Evolutionary conservation across 2,888 invertebrate genomes (phyloP).

Genomic region (Mythimna albipuncta): DNA sequence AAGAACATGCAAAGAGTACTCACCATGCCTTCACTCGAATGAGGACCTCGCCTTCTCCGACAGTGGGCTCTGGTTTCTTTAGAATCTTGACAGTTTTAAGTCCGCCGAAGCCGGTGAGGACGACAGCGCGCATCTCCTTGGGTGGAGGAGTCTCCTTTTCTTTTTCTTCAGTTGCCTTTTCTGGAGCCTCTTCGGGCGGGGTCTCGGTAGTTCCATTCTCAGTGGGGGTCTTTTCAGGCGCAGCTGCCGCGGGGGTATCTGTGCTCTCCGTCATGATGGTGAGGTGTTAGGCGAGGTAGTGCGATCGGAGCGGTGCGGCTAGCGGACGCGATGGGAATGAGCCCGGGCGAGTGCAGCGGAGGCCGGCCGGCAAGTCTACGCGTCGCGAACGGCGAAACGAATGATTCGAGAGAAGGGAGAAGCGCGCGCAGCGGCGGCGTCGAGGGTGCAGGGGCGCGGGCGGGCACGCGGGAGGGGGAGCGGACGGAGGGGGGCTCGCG

Average conservation of each 20-base stretch:
- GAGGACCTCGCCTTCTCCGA: slow-evolving; percentile 94
- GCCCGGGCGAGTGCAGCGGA: slow-evolving; percentile 77
- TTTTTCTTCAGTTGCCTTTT: slow-evolving; percentile 89
- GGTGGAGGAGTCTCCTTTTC: slow-evolving; percentile 90
- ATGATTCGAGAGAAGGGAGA: slow-evolving; percentile 86
- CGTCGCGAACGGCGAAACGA: slow-evolving; percentile 84
- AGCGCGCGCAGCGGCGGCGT: slow-evolving; percentile 81
- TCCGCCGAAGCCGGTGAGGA: slow-evolving; percentile 96
- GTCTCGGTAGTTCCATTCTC: slow-evolving; percentile 88
- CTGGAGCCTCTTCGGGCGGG: slow-evolving; percentile 88
- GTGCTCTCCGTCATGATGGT: slow-evolving; percentile 89
- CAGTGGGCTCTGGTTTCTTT: slow-evolving; percentile 94
- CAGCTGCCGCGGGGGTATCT: slow-evolving; percentile 88
- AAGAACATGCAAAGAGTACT: slow-evolving; percentile 83
- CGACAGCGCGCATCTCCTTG: slow-evolving; percentile 96
- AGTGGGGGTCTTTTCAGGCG: slow-evolving; percentile 90
- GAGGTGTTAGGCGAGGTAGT: slow-evolving; percentile 67
- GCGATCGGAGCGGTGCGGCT: slow-evolving; percentile 78
- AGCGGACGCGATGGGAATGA: slow-evolving; percentile 85
- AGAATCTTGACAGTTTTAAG: slow-evolving; percentile 96
- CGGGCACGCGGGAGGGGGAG: slow-evolving; percentile 53
- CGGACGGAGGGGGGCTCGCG: slow-evolving; percentile 65
- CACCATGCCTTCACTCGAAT: slow-evolving; percentile 96
- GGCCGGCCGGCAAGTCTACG: slow-evolving; percentile 87
- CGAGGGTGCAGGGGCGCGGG: slow-evolving; percentile 64